phyloP scores from a whole-genome alignment of 2,888 invertebrate species.

The Drosophila ustulata region DNA sequence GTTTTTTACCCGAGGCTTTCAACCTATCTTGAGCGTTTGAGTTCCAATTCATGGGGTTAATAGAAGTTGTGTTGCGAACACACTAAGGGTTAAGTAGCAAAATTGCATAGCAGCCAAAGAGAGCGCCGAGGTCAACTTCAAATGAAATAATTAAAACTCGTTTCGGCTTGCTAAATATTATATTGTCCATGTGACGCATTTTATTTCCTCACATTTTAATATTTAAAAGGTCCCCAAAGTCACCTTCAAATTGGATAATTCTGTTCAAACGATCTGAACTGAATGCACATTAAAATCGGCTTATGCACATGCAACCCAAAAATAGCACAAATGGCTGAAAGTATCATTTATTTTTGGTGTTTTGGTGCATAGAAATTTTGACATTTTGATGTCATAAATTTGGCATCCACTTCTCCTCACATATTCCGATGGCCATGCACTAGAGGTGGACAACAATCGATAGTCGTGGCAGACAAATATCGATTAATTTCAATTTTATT shows the following conservation, averaged over 20 bases:
- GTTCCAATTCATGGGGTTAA: constrained; percentile 4
- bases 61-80: constrained; percentile 25
- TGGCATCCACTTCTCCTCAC: constrained; percentile 5
- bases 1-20: constrained; percentile 5
- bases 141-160: constrained; percentile 1
- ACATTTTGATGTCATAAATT: constrained; percentile 76
- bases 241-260: constrained; percentile 66
- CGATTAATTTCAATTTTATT: too few species aligned
- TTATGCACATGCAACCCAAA: constrained; percentile 30
- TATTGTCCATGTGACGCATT: neutral
- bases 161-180: neutral
- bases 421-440: neutral
- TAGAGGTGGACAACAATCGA: constrained; percentile 4
- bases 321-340: constrained; percentile 40
- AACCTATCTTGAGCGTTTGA: constrained; percentile 8
- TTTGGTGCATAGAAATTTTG: constrained; percentile 48
- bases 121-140: constrained; percentile 2
- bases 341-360: constrained; percentile 32
- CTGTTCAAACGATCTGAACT: constrained; percentile 32
- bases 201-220: neutral
- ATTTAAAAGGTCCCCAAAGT: constrained; percentile 45
- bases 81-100: constrained; percentile 30
- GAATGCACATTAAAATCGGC: constrained; percentile 36
- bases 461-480: neutral
- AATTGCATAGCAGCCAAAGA: constrained; percentile 6